phyloP scores from a whole-genome alignment of 2,113 vertebrate species.

The Phyllostomus discolor region DNA sequence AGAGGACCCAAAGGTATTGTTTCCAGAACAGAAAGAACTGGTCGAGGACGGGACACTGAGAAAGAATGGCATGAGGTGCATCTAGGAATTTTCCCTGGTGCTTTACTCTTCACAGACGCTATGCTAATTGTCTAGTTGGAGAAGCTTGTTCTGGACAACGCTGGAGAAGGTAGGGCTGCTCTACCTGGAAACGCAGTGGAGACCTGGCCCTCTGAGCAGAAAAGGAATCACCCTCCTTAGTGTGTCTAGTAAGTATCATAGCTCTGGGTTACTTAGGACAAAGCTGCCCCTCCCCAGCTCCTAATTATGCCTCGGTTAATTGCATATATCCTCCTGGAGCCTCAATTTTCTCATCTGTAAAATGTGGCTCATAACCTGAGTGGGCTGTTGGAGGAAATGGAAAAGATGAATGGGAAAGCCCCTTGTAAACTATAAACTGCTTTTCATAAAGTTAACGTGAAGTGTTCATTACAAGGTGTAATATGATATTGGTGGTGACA shows the following conservation, averaged over 20 bases:
- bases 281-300: background rate
- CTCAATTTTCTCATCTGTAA: slow-evolving; percentile 53
- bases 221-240: background rate
- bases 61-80: background rate
- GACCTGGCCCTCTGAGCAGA: background rate
- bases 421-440: background rate
- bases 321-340: background rate
- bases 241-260: background rate
- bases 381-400: background rate
- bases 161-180: background rate
- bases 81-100: background rate
- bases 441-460: background rate
- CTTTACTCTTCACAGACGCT: background rate
- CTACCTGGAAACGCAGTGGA: background rate
- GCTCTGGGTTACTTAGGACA: slow-evolving; percentile 8
- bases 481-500: background rate
- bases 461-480: background rate
- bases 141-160: background rate
- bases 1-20: background rate
- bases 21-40: background rate
- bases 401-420: slow-evolving; percentile 16
- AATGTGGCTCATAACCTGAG: background rate
- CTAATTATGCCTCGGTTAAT: slow-evolving; percentile 31
- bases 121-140: background rate
- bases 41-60: background rate